phyloP scores from a whole-genome alignment of 2,888 invertebrate genomes.

The Ochropacha duplaris region DNA sequence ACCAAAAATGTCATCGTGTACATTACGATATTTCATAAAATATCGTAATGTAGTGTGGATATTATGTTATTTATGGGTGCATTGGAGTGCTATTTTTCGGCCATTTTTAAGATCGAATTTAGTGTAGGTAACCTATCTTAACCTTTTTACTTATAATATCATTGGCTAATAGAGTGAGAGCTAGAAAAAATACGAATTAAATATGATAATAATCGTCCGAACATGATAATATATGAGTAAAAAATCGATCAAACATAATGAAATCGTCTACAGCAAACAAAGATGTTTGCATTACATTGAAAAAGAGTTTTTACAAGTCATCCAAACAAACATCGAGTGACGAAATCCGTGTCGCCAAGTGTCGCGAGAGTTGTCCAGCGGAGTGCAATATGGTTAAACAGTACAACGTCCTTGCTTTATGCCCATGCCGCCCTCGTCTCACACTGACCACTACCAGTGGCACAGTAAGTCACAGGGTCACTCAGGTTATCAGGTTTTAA shows the following conservation, averaged over 20 bases:
- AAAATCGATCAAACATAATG: no score
- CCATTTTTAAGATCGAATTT: no score
- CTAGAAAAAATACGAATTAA: not conserved
- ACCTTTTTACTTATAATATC: no score
- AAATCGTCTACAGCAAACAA: not conserved
- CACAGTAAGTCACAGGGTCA: conserved; percentile 41
- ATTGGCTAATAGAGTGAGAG: not conserved
- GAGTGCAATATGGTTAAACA: not conserved
- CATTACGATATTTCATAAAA: no score
- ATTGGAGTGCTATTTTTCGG: no score
- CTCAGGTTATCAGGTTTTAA: not conserved
- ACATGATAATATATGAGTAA: no score
- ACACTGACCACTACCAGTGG: not conserved
- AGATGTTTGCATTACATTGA: not conserved
- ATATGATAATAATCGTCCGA: no score
- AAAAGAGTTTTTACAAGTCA: not conserved
- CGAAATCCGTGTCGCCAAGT: not conserved
- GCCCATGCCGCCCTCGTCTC: not conserved
- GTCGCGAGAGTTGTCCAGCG: not conserved
- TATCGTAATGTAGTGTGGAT: no score
- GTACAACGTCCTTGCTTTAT: not conserved
- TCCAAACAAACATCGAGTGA: not conserved
- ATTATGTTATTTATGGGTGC: no score
- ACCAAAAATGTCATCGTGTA: no score
- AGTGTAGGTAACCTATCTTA: no score